These are phyloP conservation scores for Apodemia mormo DNA, from an alignment of 2,888 invertebrate genomes.

Conservation along the genomic window DNA sequence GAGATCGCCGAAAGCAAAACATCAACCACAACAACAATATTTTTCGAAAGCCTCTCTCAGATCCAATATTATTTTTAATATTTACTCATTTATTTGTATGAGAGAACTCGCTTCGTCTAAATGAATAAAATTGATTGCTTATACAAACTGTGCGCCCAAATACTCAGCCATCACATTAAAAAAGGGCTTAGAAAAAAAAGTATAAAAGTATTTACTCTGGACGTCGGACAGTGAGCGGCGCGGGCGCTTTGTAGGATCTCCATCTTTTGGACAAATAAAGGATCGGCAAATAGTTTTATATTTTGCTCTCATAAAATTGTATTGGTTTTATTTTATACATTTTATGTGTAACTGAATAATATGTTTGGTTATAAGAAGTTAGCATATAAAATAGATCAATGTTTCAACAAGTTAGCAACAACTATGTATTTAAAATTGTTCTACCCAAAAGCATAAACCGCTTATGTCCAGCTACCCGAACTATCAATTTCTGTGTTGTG, in stretches of 20 bases:
- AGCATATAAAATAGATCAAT: too few relatives aligned
- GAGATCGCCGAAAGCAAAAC: slow-evolving; percentile 21
- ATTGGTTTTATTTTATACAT: too few relatives aligned
- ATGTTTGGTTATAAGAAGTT: too few relatives aligned
- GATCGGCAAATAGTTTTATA: too few relatives aligned
- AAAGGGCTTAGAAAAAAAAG: slow-evolving; percentile 70
- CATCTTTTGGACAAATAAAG: neutral
- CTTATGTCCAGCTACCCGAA: too few relatives aligned
- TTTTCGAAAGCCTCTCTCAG: slow-evolving; percentile 47
- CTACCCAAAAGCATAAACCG: too few relatives aligned
- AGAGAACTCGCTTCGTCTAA: slow-evolving; percentile 73
- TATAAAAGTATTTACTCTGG: slow-evolving; percentile 57
- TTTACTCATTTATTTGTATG: slow-evolving; percentile 75
- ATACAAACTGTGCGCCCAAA: slow-evolving; percentile 81
- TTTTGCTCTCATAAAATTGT: too few relatives aligned
- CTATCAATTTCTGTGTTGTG: too few relatives aligned
- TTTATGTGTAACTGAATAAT: too few relatives aligned
- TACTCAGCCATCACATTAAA: slow-evolving; percentile 79
- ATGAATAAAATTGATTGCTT: slow-evolving; percentile 82
- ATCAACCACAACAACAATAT: slow-evolving; percentile 48
- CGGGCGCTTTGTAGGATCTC: slow-evolving; percentile 43
- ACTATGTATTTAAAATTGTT: too few relatives aligned
- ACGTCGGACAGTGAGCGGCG: slow-evolving; percentile 50
- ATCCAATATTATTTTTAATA: slow-evolving; percentile 57
- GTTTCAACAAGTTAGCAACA: too few relatives aligned